Conservation (phyloP, 2,113 vertebrate genomes). For the Cepphus grylle region DNA sequence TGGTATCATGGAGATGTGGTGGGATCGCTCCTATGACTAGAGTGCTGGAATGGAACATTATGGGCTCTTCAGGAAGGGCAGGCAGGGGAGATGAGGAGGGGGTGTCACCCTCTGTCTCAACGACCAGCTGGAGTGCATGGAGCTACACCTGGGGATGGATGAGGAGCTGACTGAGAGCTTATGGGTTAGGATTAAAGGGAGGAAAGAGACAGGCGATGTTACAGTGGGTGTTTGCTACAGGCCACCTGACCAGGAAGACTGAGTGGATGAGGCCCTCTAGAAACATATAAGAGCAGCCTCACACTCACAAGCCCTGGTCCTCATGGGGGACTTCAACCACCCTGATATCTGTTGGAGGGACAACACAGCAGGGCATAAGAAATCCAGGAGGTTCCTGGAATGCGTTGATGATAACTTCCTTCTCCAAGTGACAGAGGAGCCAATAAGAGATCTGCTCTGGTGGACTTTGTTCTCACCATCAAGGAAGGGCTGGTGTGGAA, state of each 20-base stretch:
- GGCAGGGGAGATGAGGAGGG: not conserved
- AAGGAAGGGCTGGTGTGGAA: no score
- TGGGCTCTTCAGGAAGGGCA: no score
- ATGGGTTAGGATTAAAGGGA: not conserved
- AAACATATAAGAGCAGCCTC: not conserved
- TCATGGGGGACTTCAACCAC: not conserved
- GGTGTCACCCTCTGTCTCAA: not conserved
- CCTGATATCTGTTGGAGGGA: not conserved
- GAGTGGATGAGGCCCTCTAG: not conserved
- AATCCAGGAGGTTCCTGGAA: no score
- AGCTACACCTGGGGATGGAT: not conserved
- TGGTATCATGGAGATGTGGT: no score
- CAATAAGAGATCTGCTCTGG: no score
- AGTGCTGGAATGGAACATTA: no score
- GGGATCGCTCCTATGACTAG: no score
- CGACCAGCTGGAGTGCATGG: not conserved
- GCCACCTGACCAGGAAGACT: no score
- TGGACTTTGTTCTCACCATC: no score
- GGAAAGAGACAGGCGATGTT: not conserved
- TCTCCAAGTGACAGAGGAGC: no score
- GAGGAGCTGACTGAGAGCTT: not conserved
- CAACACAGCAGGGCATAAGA: not conserved
- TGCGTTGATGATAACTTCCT: no score
- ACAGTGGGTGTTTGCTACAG: not conserved
- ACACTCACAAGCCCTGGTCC: not conserved